phyloP scores from a whole-genome alignment of 2,113 vertebrate genomes.

The Lynx canadensis region DNA sequence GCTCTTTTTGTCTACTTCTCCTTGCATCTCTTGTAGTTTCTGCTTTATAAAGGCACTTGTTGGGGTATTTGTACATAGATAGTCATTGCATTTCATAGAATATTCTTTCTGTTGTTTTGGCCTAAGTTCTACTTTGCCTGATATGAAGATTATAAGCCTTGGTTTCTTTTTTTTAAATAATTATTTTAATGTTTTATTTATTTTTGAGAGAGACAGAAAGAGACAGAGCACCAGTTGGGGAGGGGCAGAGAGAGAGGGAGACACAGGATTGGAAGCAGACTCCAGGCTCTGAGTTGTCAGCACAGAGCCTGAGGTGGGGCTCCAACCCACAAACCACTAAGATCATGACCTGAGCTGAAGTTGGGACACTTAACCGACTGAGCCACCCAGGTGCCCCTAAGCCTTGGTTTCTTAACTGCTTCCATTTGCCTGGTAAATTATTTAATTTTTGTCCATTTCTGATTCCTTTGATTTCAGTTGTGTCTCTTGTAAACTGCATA shows the following conservation, averaged over 20 bases:
- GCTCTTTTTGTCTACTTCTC: background rate
- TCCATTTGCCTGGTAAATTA: background rate
- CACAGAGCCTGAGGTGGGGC: too few relatives aligned
- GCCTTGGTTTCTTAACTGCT: background rate
- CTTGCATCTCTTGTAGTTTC: background rate
- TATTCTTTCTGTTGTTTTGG: background rate
- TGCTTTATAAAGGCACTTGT: background rate
- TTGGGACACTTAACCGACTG: too few relatives aligned
- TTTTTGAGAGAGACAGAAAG: too few relatives aligned
- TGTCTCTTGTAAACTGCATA: background rate
- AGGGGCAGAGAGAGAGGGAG: too few relatives aligned
- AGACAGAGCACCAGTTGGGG: too few relatives aligned
- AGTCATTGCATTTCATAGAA: background rate
- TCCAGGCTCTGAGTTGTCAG: too few relatives aligned
- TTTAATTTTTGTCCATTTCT: background rate
- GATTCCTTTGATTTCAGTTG: background rate
- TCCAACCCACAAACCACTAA: too few relatives aligned
- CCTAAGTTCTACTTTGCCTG: background rate
- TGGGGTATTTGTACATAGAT: background rate
- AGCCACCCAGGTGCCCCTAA: too few relatives aligned
- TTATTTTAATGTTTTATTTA: too few relatives aligned
- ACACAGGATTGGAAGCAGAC: too few relatives aligned
- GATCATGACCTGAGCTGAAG: too few relatives aligned
- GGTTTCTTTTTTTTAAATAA: too few relatives aligned
- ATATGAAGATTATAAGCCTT: background rate